Base-by-base conservation (phyloP, 2,797 vertebrate genomes). In the Pipistrellus pipistrellus region DNA sequence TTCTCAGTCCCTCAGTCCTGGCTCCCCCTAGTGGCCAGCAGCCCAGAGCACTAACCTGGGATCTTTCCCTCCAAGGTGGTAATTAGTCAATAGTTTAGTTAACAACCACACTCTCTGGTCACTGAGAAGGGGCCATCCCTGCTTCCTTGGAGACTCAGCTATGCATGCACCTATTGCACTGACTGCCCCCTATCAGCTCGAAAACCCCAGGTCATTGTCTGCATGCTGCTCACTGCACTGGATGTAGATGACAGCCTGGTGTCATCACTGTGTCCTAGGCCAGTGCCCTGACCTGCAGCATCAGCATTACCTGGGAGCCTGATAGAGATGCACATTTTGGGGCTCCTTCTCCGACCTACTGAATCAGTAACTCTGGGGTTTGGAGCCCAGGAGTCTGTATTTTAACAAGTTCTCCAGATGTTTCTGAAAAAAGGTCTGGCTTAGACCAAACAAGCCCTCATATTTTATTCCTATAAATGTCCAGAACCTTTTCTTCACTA, bases 1-100 rank as follows among this genome's bases (percentile, higher is more conserved):
- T 88, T 15, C 76, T 46, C 59, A 4, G 72, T 7, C 6, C 27
- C 44, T 53, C 30, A 27, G 44, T 41, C 55, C 44, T 73, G 53
- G 75, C 91, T 62, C 96, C 97, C 91, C 64, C 96, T 95, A 84
- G 91, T 57, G 96, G 73, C 41, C 85, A 85, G 21, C 76, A 66
- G n/a, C 90, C 66, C 82, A 12, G 25, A 20, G 59, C 27, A 44
- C 25, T 0, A 46, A 35, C 5, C 62, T 44, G 69, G 41, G 48
- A 35, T 10, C 71, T 46, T 80, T 69, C 41, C 59, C 9, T 9
- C 90, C 25, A 64, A 41, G 2, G 6, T 25, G 17, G 55, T 86
- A 73, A 73, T 91, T 66, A 77, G 85, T 83, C 75, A 44, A 68
- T 14, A 46, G 51, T 51, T 91, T 23, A 87, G 53, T 44, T 73